A percentile compares a stretch with the other conserved stretches of the same genome.
phyloP scores from a whole-genome alignment of 2,888 invertebrate species.

The Drosophila austrosaltans region DNA sequence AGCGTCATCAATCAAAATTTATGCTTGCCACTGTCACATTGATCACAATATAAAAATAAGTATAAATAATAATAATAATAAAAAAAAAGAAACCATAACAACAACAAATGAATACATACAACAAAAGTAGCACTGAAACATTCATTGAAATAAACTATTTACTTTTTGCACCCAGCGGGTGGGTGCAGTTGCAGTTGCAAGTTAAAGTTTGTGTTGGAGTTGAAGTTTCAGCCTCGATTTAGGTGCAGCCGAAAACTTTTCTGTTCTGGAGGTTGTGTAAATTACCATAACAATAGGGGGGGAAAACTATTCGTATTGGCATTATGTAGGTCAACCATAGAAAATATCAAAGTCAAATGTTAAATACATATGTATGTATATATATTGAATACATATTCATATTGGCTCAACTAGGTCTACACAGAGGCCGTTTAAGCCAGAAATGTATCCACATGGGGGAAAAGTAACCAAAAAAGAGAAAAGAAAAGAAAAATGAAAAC shows the following conservation, averaged over 20 bases:
- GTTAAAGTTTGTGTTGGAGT: conserved; percentile 5
- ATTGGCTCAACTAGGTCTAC: not conserved
- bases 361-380: not conserved
- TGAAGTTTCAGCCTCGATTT: conserved; percentile 6
- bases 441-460: not conserved
- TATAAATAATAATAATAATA: conserved; percentile 23
- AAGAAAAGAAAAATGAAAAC: too few species aligned
- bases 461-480: not conserved
- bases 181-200: conserved; percentile 32
- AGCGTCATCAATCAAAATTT: conserved; percentile 76
- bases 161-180: conserved; percentile 43
- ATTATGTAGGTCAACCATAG: conserved; percentile 64
- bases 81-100: not conserved
- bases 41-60: conserved; percentile 60
- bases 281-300: conserved; percentile 69
- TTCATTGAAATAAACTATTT: conserved; percentile 13
- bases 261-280: conserved; percentile 64
- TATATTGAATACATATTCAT: conserved; percentile 1
- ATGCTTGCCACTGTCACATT: conserved; percentile 71
- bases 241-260: conserved; percentile 57
- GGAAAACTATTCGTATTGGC: conserved; percentile 22
- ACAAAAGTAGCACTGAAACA: conserved; percentile 13
- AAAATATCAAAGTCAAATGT: conserved; percentile 21
- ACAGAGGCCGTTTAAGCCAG: too few species aligned
- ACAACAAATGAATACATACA: conserved; percentile 14